Evolutionary conservation across 1,140 invertebrate species (phyloP), one percentile per base, ranked within the genome.

Genomic region (Drosophila arizonae): DNA sequence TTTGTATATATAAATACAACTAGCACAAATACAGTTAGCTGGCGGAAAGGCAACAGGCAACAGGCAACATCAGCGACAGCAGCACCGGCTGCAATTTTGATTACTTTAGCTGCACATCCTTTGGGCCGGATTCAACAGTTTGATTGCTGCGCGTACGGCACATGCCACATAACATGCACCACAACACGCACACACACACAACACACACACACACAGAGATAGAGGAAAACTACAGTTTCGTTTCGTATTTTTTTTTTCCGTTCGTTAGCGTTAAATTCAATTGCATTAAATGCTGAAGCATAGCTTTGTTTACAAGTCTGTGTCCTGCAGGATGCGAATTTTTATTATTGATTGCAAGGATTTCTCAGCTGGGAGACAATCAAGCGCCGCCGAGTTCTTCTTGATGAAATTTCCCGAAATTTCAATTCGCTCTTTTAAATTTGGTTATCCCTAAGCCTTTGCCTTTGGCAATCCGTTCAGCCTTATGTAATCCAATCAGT

Each of bases 41-140:
- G 9, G 2, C n/a, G 24, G 57, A 60, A 26, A 33, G 33, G 11
- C 30, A 30, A 24, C 21, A 33, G 33, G 11, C 30, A 30, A 24
- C 21, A 30, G 36, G 52, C 48, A 36, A 71, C 51, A 46, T 55
- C 58, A 28, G 77, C 68, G 50, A 65, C 68, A 50, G n/a, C 51
- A 69, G 66, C 70, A 77, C 48, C 48, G 48, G 52, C 61, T 79
- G 45, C 50, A 48, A 57, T 79, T 79, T 76, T 75, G 76, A 63
- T 76, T 71, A n/a, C 48, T 36, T 68, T 55, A 30, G 41, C 39
- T 28, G 28, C 50, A 63, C 43, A 70, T 63, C 61, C 63, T 77
- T 71, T 79, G 60, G 71, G 56, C 45, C 56, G 72, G 72, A 76
- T 72, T 80, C 77, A 80, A 80, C 78, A 80, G 78, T 80, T 80